Evolutionary conservation across 2,113 vertebrate species (phyloP), one percentile per base, ranked within the genome.

Genomic region (Jaculus jaculus): DNA sequence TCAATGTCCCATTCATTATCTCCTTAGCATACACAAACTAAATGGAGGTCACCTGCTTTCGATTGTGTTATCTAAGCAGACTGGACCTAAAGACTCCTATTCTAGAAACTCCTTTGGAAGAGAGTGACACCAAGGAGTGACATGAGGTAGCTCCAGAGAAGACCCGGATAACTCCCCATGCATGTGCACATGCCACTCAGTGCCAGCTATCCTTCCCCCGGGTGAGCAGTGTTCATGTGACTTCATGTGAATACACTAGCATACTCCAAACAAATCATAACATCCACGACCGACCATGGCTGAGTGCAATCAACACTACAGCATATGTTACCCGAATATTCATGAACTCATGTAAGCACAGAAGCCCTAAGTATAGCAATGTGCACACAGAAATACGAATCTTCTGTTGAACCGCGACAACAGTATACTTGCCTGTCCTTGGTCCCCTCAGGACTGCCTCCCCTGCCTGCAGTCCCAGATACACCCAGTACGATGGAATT

Each of bases 381-480:
- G 18, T 65, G 32, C 28, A 47, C 51, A 68, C 16, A 26, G 84
- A 90, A 86, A 54, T 65, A 69, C 5, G 30, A 92, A 79, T 92
- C 37, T 13, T 90, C 42, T 42, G 0, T 72, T 74, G 47, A 79
- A 34, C 23, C 78, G 11, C 32, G 47, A 68, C 32, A 82, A 74
- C 60, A 54, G 30, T 92, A 54, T 74, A 77, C 54, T 85, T 68
- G 47, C 28, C n/a, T 0, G 12, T 6, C 9, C 34, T 89, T 30
- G 6, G 32, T n/a, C 86, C 58, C 51, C 71, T 94, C 91, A n/a
- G 91, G 92, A 37, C 42, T 94, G 61, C 68, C 26, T 63, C 17
- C 30, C 24, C 39, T 5, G 37, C 10, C 58, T 42, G 11, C 37
- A 84, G 28, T 24, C 23, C 58, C 81, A 65, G 47, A 72, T 47